These are phyloP conservation scores for Theretra japonica DNA, from an alignment of 2,888 invertebrate genomes.

Conservation along the genomic window DNA sequence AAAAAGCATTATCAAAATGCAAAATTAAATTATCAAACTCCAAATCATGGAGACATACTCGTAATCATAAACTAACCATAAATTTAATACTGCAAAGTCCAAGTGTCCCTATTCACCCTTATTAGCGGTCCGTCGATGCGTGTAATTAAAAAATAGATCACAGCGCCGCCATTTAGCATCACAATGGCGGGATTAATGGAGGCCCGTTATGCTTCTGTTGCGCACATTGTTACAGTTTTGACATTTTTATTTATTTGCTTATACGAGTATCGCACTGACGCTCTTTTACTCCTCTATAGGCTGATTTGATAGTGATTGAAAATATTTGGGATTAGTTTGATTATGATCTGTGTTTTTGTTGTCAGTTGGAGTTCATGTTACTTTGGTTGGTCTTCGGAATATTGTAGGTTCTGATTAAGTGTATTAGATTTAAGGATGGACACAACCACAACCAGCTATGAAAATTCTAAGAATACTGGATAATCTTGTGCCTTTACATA, in stretches of 20 bases:
- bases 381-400: no score
- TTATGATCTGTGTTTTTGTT: no score
- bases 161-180: slow-evolving; percentile 59
- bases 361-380: no score
- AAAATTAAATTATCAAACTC: neutral
- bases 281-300: slow-evolving; percentile 10
- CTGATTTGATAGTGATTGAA: neutral
- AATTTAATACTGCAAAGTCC: neutral
- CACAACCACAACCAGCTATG: no score
- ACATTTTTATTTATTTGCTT: slow-evolving; percentile 28
- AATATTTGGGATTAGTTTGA: no score
- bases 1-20: neutral
- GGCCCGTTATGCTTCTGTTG: slow-evolving; percentile 40
- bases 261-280: slow-evolving; percentile 6
- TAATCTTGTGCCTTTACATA: no score
- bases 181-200: slow-evolving; percentile 66
- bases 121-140: slow-evolving; percentile 70
- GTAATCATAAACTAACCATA: neutral
- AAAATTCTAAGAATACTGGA: no score
- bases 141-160: slow-evolving; percentile 80
- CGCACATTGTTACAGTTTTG: slow-evolving; percentile 29
- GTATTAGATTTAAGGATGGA: no score
- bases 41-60: neutral
- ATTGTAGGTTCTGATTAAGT: no score
- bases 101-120: slow-evolving; percentile 58